A percentile compares a stretch with the other conserved stretches of the same genome.
phyloP scores from a whole-genome alignment of 2,113 vertebrate genomes.

The Amblyornis subalaris region DNA sequence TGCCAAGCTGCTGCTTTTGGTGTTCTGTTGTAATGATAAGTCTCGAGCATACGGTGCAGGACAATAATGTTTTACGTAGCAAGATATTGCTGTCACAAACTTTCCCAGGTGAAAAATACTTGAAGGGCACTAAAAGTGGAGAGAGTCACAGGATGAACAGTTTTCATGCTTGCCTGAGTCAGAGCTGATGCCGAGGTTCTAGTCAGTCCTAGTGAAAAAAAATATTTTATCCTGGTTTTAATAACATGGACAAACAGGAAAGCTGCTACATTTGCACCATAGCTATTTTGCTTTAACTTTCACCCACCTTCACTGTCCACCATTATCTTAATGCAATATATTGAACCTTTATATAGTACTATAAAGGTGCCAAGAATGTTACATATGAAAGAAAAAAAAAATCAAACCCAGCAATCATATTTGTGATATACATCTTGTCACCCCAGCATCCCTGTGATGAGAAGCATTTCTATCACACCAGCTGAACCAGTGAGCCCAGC shows the following conservation, averaged over 20 bases:
- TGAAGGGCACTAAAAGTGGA: neutral
- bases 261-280: neutral
- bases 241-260: neutral
- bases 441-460: neutral
- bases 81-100: neutral
- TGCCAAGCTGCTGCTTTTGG: neutral
- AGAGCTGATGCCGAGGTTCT: neutral
- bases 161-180: neutral
- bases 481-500: neutral
- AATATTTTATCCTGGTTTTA: neutral
- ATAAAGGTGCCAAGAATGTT: neutral
- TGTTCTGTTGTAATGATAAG: neutral
- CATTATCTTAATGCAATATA: neutral
- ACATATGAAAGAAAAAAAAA: neutral
- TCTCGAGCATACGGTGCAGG: neutral
- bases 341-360: neutral
- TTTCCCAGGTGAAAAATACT: neutral
- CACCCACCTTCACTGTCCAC: neutral
- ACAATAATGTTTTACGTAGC: neutral
- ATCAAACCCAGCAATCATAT: neutral
- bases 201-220: neutral
- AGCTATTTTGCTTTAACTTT: neutral
- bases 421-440: neutral
- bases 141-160: neutral
- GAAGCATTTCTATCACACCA: neutral